These are phyloP conservation scores for Leptothorax acervorum DNA, from an alignment of 2,888 invertebrate species.

Conservation along the genomic window DNA sequence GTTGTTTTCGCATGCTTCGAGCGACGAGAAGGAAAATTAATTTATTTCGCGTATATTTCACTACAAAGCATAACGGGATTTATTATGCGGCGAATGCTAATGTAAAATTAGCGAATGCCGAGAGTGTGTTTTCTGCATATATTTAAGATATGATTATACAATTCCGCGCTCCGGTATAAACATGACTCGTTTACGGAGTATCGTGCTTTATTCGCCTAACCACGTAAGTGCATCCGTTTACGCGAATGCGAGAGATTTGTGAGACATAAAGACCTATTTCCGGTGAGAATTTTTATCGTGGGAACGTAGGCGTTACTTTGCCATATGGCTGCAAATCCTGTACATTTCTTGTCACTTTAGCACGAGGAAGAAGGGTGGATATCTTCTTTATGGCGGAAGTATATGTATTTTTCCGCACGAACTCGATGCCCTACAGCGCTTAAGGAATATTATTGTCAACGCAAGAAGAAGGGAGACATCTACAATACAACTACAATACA, in stretches of 20 bases:
- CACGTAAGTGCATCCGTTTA: slow-evolving; percentile 49
- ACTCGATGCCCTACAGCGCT: slow-evolving; percentile 5
- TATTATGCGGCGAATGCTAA: slow-evolving; percentile 9
- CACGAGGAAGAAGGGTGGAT: slow-evolving; percentile 33
- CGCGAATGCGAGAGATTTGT: slow-evolving; percentile 51
- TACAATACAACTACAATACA: neutral
- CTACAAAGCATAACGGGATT: slow-evolving; percentile 17
- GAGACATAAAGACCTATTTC: slow-evolving; percentile 54
- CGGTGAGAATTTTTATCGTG: slow-evolving; percentile 35
- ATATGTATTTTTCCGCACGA: slow-evolving; percentile 40
- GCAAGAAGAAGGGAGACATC: neutral
- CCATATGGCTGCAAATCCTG: slow-evolving; percentile 47
- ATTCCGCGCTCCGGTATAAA: slow-evolving; percentile 6
- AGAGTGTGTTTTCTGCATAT: neutral
- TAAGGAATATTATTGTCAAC: slow-evolving; percentile 40
- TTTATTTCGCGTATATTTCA: slow-evolving; percentile 1
- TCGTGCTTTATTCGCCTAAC: slow-evolving; percentile 33
- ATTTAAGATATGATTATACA: slow-evolving; percentile 30
- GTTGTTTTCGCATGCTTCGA: neutral
- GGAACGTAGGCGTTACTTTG: slow-evolving; percentile 19
- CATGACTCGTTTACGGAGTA: slow-evolving; percentile 9
- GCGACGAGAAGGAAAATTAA: neutral
- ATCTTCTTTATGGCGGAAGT: slow-evolving; percentile 30
- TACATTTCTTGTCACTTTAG: slow-evolving; percentile 52
- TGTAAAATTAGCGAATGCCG: slow-evolving; percentile 19